phyloP scores from a whole-genome alignment of 1,140 invertebrate species.

The Cydia strobilella region DNA sequence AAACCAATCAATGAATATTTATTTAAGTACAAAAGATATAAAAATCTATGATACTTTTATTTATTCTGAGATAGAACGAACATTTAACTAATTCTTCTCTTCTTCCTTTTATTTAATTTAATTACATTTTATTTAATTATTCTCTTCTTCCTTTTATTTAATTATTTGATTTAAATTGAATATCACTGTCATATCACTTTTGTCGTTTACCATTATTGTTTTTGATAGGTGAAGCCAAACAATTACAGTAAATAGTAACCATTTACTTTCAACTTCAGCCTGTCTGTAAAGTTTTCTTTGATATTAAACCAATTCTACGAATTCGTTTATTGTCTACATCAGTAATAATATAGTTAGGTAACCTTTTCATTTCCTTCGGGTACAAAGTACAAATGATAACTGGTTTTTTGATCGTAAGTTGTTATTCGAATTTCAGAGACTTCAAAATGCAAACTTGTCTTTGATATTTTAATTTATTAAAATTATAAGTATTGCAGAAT shows the following conservation, averaged over 20 bases:
- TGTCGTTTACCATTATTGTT: background rate
- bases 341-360: background rate
- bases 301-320: background rate
- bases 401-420: too few species aligned
- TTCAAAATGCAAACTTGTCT: too few species aligned
- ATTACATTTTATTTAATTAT: too few species aligned
- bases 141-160: background rate
- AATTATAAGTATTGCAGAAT: too few species aligned
- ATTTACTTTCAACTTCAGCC: background rate
- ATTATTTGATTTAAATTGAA: background rate
- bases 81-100: background rate
- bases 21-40: too few species aligned
- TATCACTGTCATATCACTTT: background rate
- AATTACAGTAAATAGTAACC: background rate
- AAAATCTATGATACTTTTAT: too few species aligned
- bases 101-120: too few species aligned
- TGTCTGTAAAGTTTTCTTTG: constrained; percentile 7
- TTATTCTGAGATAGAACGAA: too few species aligned
- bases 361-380: background rate
- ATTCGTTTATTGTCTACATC: background rate
- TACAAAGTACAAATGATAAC: background rate
- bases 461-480: too few species aligned
- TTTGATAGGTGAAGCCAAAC: background rate
- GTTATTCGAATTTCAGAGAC: too few species aligned
- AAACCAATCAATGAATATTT: too few species aligned